A percentile compares a stretch with the other conserved stretches of the same genome.
These are phyloP conservation scores for Coturnix japonica DNA, from an alignment of 2,113 vertebrate species.

Conservation along the genomic window DNA sequence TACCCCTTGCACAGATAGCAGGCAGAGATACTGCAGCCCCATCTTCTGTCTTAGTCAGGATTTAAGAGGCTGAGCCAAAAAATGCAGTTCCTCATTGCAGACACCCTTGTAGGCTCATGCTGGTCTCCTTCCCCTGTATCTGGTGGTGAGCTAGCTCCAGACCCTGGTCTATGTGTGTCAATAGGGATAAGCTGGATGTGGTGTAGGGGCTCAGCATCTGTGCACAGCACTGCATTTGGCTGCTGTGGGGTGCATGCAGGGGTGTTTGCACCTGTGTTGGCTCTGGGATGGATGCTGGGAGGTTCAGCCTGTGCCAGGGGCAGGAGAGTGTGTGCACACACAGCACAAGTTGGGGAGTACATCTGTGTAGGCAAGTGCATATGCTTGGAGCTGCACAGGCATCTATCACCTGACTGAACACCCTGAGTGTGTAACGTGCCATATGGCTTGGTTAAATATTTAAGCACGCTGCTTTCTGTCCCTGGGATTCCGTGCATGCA, in stretches of 20 bases:
- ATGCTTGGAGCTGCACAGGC: conserved; percentile 25
- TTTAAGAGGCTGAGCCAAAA: background rate
- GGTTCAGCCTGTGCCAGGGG: background rate
- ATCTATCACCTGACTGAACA: conserved; percentile 58
- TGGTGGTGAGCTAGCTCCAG: background rate
- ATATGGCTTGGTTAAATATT: conserved; percentile 63
- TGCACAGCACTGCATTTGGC: too few species aligned
- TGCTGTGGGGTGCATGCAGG: background rate
- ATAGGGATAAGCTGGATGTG: background rate
- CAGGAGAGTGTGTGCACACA: background rate
- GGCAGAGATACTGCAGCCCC: background rate
- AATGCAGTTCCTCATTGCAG: accelerated
- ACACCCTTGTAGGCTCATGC: background rate
- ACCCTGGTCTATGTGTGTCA: background rate
- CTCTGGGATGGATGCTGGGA: background rate
- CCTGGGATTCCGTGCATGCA: accelerated
- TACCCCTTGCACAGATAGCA: background rate
- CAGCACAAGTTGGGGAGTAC: background rate
- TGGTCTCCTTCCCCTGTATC: background rate
- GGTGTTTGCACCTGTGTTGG: background rate
- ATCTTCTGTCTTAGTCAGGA: background rate
- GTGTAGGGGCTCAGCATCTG: background rate
- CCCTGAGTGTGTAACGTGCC: background rate
- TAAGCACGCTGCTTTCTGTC: conserved; percentile 48
- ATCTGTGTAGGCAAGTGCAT: conserved; percentile 47